A percentile compares a stretch with the other conserved stretches of the same genome.
Evolutionary conservation across 2,888 invertebrate species (phyloP).

Genomic region (Meandrusa payeni): DNA sequence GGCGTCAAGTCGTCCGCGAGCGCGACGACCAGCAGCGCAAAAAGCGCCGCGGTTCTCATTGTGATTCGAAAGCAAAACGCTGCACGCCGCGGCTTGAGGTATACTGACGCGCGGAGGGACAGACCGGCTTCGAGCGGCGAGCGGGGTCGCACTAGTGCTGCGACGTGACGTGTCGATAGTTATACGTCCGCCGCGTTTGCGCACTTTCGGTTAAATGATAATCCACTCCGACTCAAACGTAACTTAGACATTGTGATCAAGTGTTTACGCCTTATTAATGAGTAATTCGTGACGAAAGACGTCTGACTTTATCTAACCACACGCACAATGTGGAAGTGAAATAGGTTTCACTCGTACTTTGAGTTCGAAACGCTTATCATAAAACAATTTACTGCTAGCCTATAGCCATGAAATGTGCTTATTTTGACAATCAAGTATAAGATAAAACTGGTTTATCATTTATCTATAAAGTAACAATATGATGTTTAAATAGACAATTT

Average conservation of each 20-base stretch:
- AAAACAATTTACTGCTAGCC: neutral
- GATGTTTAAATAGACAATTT: no score
- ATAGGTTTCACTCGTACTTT: neutral
- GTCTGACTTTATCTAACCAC: conserved; percentile 1
- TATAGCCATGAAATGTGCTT: no score
- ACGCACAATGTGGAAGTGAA: no score
- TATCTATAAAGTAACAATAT: no score
- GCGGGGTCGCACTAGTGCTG: conserved; percentile 56
- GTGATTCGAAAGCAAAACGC: conserved; percentile 41
- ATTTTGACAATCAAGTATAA: no score
- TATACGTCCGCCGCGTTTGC: no score
- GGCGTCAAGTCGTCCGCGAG: conserved; percentile 52
- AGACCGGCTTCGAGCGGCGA: conserved; percentile 38
- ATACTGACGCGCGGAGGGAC: conserved; percentile 58
- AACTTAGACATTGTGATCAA: no score
- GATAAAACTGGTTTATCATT: no score
- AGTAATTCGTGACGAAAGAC: conserved; percentile 1
- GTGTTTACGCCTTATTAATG: no score
- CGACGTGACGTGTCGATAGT: conserved; percentile 22
- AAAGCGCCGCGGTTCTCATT: conserved; percentile 61
- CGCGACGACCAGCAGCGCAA: conserved; percentile 40
- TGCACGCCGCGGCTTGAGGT: conserved; percentile 49
- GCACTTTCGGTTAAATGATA: no score
- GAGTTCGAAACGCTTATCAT: neutral
- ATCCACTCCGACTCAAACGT: no score